phyloP scores from a whole-genome alignment of 2,113 vertebrate species.

The Ondatra zibethicus region DNA sequence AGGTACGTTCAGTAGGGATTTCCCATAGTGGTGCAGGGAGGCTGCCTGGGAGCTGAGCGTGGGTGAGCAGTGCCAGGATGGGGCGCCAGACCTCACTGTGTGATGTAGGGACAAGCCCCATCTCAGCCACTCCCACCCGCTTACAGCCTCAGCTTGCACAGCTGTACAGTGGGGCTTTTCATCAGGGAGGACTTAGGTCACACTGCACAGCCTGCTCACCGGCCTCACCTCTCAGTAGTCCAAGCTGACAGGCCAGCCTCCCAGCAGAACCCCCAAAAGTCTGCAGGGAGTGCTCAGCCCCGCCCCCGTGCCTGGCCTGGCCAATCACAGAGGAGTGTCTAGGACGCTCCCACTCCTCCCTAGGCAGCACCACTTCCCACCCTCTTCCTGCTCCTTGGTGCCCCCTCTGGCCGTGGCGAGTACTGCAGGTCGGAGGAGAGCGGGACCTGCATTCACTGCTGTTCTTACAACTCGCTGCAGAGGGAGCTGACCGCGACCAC shows the following conservation, averaged over 20 bases:
- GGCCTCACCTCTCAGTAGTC: too few relatives aligned
- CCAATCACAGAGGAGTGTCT: neutral
- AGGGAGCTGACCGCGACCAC: neutral
- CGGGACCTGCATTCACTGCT: neutral
- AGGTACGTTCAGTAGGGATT: neutral
- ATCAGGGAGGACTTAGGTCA: neutral
- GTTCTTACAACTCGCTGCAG: neutral
- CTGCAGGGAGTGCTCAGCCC: neutral
- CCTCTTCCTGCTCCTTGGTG: neutral
- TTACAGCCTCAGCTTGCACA: neutral
- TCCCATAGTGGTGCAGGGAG: neutral
- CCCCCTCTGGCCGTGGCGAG: neutral
- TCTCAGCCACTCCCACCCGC: neutral
- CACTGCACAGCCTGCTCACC: neutral
- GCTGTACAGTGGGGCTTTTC: neutral
- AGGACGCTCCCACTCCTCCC: neutral
- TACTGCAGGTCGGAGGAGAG: neutral
- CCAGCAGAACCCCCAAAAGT: too few relatives aligned
- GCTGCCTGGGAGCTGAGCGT: neutral
- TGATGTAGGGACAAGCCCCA: too few relatives aligned
- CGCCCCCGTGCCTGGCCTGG: neutral
- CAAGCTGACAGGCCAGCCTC: too few relatives aligned
- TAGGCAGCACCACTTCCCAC: neutral
- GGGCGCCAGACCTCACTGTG: too few relatives aligned
- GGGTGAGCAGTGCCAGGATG: too few relatives aligned